A percentile compares a stretch with the other conserved stretches of the same genome.
Evolutionary conservation across 2,888 invertebrate species (phyloP).

Genomic region (Periphyllus acericola): DNA sequence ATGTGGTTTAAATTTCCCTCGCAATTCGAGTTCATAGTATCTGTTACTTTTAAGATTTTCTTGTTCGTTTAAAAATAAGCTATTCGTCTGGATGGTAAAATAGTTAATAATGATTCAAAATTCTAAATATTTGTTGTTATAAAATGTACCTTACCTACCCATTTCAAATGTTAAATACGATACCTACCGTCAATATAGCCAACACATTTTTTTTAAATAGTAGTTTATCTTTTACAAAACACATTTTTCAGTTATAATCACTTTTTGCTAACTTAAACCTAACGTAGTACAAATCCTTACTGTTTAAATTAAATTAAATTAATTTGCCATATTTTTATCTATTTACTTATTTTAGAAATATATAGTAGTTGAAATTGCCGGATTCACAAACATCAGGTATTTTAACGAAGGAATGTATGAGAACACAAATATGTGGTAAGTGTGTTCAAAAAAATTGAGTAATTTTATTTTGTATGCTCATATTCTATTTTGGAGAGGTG

Average conservation of each 20-base stretch:
- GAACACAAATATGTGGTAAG: constrained; percentile 56
- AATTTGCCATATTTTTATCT: neutral
- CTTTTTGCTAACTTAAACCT: neutral
- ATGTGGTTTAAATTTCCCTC: constrained; percentile 22
- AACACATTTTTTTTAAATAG: too few species aligned
- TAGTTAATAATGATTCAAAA: too few species aligned
- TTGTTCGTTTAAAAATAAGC: neutral
- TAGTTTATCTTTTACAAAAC: too few species aligned
- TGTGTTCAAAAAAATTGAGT: neutral
- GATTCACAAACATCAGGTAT: constrained; percentile 29
- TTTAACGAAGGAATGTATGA: constrained; percentile 48
- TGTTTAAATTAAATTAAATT: too few species aligned
- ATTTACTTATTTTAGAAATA: neutral
- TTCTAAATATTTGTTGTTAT: too few species aligned
- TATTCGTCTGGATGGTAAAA: neutral
- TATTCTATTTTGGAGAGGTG: constrained; percentile 19
- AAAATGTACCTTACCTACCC: neutral
- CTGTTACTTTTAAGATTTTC: neutral
- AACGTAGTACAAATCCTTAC: neutral
- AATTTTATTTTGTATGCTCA: neutral
- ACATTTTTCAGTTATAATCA: neutral
- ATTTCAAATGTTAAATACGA: neutral
- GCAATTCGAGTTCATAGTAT: neutral
- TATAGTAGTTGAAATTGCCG: constrained; percentile 33
- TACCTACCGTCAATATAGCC: neutral